A percentile compares a stretch with the other conserved stretches of the same genome.
Evolutionary conservation across 1,140 invertebrate species (phyloP).

Genomic region (Acarapis woodi): DNA sequence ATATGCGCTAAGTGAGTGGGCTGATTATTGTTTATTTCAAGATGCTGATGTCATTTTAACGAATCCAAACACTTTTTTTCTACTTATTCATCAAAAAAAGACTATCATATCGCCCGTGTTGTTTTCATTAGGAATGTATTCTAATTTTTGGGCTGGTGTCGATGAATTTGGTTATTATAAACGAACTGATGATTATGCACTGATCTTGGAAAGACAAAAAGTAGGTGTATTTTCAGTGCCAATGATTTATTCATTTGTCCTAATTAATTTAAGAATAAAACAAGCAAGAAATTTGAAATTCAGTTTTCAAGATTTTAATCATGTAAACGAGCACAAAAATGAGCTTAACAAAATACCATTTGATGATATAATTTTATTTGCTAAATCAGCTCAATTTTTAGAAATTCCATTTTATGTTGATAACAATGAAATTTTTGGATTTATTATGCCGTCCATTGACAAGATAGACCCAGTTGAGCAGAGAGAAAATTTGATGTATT

Average conservation of each 20-base stretch:
- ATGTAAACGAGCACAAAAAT: constrained; percentile 25
- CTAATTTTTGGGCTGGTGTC: constrained; percentile 90
- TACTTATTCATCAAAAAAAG: constrained; percentile 11
- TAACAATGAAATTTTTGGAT: constrained; percentile 54
- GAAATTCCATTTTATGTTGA: constrained; percentile 40
- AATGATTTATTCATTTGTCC: constrained; percentile 64
- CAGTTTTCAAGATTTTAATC: constrained; percentile 21
- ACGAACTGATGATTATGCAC: constrained; percentile 53
- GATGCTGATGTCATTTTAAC: constrained; percentile 7
- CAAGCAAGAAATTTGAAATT: constrained; percentile 42
- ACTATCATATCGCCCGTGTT: constrained; percentile 44
- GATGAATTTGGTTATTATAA: constrained; percentile 51
- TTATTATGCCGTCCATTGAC: constrained; percentile 46
- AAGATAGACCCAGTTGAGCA: constrained; percentile 31
- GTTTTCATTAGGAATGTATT: constrained; percentile 53
- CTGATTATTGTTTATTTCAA: constrained; percentile 33
- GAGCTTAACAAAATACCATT: constrained; percentile 33
- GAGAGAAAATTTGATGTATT: constrained; percentile 35
- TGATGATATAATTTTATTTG: constrained; percentile 86
- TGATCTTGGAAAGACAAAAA: constrained; percentile 38
- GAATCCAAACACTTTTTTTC: neutral
- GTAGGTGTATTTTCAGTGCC: constrained; percentile 51
- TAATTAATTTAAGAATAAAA: constrained; percentile 38
- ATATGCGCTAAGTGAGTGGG: constrained; percentile 38
- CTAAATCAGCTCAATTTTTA: constrained; percentile 39